Percentiles rank a stretch among this genome's conserved stretches.
Conservation (phyloP, 2,113 vertebrate species). For the Numenius arquata region DNA sequence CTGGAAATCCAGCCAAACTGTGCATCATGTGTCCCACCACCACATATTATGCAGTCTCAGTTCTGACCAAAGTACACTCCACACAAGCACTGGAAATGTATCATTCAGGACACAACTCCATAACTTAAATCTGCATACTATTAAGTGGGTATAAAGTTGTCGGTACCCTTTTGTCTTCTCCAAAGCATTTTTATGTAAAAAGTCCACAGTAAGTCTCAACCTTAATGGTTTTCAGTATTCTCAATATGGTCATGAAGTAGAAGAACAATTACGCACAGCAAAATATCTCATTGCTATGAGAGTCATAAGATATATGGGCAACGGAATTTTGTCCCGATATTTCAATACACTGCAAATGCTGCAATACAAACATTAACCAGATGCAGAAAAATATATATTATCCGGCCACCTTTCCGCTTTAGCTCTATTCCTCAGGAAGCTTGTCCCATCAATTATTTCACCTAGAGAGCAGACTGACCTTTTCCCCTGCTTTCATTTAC, state of each 20-base stretch:
- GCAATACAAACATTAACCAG: neutral
- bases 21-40: neutral
- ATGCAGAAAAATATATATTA: neutral
- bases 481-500: neutral
- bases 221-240: neutral
- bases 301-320: neutral
- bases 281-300: neutral
- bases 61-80: neutral
- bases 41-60: accelerated
- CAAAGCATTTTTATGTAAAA: neutral
- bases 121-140: neutral
- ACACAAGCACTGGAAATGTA: neutral
- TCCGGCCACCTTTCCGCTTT: neutral
- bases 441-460: neutral
- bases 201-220: neutral
- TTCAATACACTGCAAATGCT: neutral
- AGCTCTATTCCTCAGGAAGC: neutral
- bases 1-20: neutral
- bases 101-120: neutral
- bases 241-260: neutral
- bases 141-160: neutral
- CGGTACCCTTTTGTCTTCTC: neutral
- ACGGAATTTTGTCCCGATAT: neutral
- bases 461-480: neutral
- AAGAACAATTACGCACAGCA: neutral